A percentile compares a stretch with the other conserved stretches of the same genome.
Conservation (phyloP, 2,797 vertebrate species). For the Luscinia luscinia region DNA sequence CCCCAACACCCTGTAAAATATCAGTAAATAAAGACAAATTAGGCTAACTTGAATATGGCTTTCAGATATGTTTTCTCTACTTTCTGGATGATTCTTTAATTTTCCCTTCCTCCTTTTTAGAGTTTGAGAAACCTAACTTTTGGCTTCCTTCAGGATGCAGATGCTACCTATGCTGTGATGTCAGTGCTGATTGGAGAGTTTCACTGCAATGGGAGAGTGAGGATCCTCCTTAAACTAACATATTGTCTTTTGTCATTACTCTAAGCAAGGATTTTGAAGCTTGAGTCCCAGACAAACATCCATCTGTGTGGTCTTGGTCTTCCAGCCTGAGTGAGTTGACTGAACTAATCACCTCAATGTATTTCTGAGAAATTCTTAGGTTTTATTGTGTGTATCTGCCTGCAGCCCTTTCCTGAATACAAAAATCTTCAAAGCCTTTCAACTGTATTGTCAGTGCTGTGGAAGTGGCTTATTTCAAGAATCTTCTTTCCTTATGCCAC, state of each 20-base stretch:
- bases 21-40: not conserved
- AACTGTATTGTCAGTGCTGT: not conserved
- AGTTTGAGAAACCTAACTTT: not conserved
- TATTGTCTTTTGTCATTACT: constrained; percentile 15
- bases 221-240: not conserved
- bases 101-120: not conserved
- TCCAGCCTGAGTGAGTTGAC: constrained; percentile 3
- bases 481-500: not conserved
- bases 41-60: not conserved
- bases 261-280: constrained; percentile 15
- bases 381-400: constrained; percentile 16
- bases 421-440: constrained; percentile 4
- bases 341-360: constrained; percentile 1
- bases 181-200: not conserved
- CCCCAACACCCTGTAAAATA: not conserved
- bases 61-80: not conserved
- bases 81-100: not conserved
- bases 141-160: not conserved
- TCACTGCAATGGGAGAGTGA: not conserved
- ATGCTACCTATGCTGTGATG: not conserved
- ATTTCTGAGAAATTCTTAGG: not conserved
- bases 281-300: not conserved
- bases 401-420: not conserved
- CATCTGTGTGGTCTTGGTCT: constrained; percentile 40
- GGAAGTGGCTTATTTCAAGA: not conserved